Conservation (phyloP, 2,888 invertebrate genomes). For the Yponomeuta cagnagella region DNA sequence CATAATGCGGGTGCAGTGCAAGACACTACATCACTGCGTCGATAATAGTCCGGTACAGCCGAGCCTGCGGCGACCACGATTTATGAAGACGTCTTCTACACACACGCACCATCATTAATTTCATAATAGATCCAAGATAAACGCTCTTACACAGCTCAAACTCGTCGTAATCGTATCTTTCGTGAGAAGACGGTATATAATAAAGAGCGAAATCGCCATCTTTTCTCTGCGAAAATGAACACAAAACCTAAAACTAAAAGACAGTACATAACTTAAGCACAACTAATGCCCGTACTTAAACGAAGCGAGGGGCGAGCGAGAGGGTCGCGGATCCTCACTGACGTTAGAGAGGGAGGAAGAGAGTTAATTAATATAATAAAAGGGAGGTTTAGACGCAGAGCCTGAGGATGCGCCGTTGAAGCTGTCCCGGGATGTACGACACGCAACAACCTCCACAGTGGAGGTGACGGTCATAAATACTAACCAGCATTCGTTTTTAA, state of each 20-base stretch:
- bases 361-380: conserved; percentile 15
- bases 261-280: conserved; percentile 35
- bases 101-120: background rate
- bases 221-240: background rate
- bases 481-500: background rate
- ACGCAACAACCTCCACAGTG: background rate
- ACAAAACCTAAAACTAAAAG: conserved; percentile 25
- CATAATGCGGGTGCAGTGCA: conserved; percentile 1
- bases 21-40: background rate
- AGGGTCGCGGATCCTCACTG: conserved; percentile 37
- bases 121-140: background rate
- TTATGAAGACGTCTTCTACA: conserved; percentile 3
- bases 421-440: background rate
- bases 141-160: background rate
- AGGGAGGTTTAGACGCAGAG: conserved; percentile 13
- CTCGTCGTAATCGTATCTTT: background rate
- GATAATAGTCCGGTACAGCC: background rate
- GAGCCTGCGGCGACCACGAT: background rate
- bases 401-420: conserved; percentile 6
- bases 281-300: conserved; percentile 40
- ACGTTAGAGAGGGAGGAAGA: conserved; percentile 25
- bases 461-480: background rate
- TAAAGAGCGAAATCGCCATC: background rate
- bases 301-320: conserved; percentile 29
- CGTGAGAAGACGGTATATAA: background rate